Conservation (phyloP, 2,113 vertebrate genomes). For the Myrmecophaga tridactyla region DNA sequence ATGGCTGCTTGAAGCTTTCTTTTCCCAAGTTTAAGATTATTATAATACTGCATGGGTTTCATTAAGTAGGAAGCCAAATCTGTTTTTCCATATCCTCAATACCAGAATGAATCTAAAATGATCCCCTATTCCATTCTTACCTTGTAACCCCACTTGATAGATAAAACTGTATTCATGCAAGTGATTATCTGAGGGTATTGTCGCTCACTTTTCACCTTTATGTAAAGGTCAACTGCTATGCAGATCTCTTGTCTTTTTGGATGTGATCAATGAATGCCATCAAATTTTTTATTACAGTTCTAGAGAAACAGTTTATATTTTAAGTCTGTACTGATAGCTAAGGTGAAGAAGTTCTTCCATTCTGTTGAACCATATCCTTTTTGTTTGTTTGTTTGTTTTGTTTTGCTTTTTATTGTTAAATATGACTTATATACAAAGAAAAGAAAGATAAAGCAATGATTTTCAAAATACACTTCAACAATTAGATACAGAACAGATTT, state of each 20-base stretch:
- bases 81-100: background rate
- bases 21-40: constrained; percentile 35
- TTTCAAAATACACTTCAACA: too few species aligned
- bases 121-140: background rate
- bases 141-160: background rate
- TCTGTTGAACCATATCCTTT: background rate
- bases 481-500: too few species aligned
- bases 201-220: background rate
- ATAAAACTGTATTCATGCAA: background rate
- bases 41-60: background rate
- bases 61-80: background rate
- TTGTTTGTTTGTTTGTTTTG: too few species aligned
- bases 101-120: background rate
- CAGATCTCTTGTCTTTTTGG: background rate
- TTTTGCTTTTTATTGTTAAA: too few species aligned
- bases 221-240: background rate
- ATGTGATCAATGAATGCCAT: background rate
- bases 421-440: too few species aligned
- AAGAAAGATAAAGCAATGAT: too few species aligned
- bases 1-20: constrained; percentile 29
- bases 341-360: background rate
- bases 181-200: background rate
- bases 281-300: constrained; percentile 5
- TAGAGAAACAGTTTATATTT: constrained; percentile 20
- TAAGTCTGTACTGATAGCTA: background rate